Conservation (phyloP, 2,797 vertebrate genomes). For the Rachycentron canadum region DNA sequence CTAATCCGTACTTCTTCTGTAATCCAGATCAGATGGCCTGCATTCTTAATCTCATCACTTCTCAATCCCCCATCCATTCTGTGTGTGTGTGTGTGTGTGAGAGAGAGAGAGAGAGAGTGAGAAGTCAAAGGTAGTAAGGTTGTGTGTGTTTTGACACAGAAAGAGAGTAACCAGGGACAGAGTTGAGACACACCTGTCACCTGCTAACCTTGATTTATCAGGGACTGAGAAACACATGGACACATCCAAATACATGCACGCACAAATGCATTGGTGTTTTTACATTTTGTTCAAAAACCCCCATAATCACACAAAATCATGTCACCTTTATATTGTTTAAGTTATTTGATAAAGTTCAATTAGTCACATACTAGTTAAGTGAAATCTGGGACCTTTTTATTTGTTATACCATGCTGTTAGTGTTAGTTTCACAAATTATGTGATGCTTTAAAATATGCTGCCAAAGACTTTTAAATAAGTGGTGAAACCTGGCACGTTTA, state of each 20-base stretch:
- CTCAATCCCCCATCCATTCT: constrained; percentile 74
- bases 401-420: background rate
- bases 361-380: background rate
- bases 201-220: constrained; percentile 68
- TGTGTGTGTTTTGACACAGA: constrained; percentile 59
- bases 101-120: constrained; percentile 25
- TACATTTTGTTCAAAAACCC: background rate
- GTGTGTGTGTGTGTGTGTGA: constrained; percentile 27
- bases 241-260: constrained; percentile 17
- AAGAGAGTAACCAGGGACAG: constrained; percentile 48
- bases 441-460: background rate
- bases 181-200: constrained; percentile 65
- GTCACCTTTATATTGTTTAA: background rate
- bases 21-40: constrained; percentile 84
- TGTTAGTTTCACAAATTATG: constrained; percentile 15
- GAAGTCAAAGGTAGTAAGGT: constrained; percentile 57
- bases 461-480: background rate
- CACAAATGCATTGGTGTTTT: background rate
- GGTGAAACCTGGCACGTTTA: background rate
- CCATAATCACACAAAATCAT: background rate
- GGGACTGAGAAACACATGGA: constrained; percentile 28
- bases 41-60: constrained; percentile 85
- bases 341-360: background rate
- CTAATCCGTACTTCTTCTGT: constrained; percentile 82
- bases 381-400: background rate